Base-by-base conservation (phyloP, 2,113 vertebrate genomes). In the Hypomesus transpacificus region DNA sequence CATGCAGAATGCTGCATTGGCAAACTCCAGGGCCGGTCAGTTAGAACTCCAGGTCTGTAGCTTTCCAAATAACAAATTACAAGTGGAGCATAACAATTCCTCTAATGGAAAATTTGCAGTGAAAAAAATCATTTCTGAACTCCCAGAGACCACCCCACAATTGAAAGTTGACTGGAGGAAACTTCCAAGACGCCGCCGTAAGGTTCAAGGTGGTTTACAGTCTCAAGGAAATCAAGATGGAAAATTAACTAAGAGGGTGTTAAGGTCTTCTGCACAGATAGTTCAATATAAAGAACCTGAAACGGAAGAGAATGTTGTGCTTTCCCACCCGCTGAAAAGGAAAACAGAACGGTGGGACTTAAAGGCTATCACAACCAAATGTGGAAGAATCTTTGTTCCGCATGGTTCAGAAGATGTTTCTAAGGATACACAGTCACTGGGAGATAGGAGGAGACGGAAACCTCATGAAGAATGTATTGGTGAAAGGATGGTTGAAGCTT, bases 341-440 rank as follows among this genome's bases (percentile, higher is more conserved):
- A 91, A 90, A 82, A 86, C 71, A 0, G 87, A 88, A 56, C 87
- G 84, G 22, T 91, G 88, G 82, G 90, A 89, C 51, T 80, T 92
- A 13, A 91, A 89, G 75, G 89, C 89, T 2, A 83, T 92, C 53
- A 53, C 87, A 50, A 92, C 88, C 11, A 77, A 86, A 70, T 93
- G 92, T 84, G 91, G 92, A 51, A 82, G 84, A 70, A 78, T 91
- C 54, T 86, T 93, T 75, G 83, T 92, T 57, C 92, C 92, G n/a
- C 82, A 87, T 73, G 92, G 92, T 13, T 85, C 81, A 20, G 56
- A 74, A 17, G 75, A 76, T 50, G 4, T 74, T 57, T 22, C 31
- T 58, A 74, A 70, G 65, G 75, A 83, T 3, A 66, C 82, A n/a
- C 79, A 78, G 28, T 76, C 66, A 74, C 72, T 84, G 18, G 77